phyloP scores from a whole-genome alignment of 2,888 invertebrate genomes.

The Amblyteles armatorius region DNA sequence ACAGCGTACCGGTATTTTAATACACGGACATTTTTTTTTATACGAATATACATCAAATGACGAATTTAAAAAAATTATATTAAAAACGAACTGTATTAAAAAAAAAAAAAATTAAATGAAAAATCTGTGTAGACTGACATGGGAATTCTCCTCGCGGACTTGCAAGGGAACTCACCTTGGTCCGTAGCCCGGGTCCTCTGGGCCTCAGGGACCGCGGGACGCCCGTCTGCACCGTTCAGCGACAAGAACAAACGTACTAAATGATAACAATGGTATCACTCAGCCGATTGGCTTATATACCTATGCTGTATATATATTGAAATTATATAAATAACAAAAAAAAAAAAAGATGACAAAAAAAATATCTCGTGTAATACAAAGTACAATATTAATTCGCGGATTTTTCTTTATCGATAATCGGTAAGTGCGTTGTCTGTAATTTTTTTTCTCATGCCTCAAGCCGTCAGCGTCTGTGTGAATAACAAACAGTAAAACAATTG shows the following conservation, averaged over 20 bases:
- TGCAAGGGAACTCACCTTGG: slow-evolving; percentile 82
- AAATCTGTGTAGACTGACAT: slow-evolving; percentile 59
- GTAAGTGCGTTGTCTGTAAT: neutral
- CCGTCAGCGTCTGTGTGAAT: neutral
- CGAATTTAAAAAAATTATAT: neutral
- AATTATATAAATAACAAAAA: neutral
- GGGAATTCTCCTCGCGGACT: slow-evolving; percentile 66
- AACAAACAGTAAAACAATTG: neutral
- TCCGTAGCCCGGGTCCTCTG: slow-evolving; percentile 85
- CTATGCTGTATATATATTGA: slow-evolving; percentile 41
- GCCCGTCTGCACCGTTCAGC: slow-evolving; percentile 90
- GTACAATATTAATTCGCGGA: slow-evolving; percentile 12
- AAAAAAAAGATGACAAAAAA: neutral
- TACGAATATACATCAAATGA: too few relatives aligned
- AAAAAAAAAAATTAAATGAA: slow-evolving; percentile 20
- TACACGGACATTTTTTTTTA: neutral
- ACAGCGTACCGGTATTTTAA: neutral
- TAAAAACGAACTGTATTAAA: neutral
- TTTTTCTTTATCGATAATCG: neutral
- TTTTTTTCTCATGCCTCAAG: neutral
- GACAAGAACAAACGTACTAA: slow-evolving; percentile 91
- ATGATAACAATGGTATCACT: slow-evolving; percentile 85
- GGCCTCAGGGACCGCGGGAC: slow-evolving; percentile 80
- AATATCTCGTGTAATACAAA: neutral
- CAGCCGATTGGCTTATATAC: slow-evolving; percentile 76